Evolutionary conservation across 1,140 invertebrate genomes (phyloP).

Genomic region (Drosophila pseudoananassae): DNA sequence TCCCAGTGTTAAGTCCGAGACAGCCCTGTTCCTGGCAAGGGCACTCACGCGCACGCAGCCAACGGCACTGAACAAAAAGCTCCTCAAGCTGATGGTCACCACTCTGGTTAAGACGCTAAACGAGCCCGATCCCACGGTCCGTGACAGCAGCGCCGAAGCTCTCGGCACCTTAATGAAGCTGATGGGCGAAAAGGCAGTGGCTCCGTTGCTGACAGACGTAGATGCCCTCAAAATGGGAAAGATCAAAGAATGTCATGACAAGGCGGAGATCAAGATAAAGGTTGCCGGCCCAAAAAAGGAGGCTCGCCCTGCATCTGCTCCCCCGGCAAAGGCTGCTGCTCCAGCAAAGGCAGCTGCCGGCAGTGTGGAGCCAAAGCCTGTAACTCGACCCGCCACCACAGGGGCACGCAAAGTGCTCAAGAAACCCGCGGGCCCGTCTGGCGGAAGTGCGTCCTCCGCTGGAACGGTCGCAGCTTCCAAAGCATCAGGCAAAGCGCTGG

Average conservation of each 20-base stretch:
- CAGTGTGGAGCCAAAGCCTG: constrained; percentile 85
- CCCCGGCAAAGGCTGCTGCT: constrained; percentile 73
- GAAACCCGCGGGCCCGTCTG: constrained; percentile 38
- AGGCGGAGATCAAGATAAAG: constrained; percentile 93
- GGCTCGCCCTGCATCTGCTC: constrained; percentile 86
- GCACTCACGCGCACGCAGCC: constrained; percentile 93
- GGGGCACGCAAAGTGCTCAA: constrained; percentile 75
- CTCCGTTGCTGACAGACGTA: constrained; percentile 93
- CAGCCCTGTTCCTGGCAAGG: constrained; percentile 93
- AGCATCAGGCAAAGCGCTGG: constrained; percentile 78
- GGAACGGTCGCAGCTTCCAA: constrained; percentile 50
- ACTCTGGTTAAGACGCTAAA: constrained; percentile 94
- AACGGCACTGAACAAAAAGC: constrained; percentile 94
- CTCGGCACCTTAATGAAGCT: constrained; percentile 97
- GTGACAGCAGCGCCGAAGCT: constrained; percentile 94
- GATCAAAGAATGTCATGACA: constrained; percentile 97
- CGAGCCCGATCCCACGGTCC: constrained; percentile 90
- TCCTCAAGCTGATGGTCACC: constrained; percentile 93
- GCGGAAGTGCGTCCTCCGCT: constrained; percentile 23
- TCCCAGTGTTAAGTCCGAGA: constrained; percentile 96
- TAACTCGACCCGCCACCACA: constrained; percentile 85
- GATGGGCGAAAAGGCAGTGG: constrained; percentile 95
- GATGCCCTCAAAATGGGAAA: constrained; percentile 97
- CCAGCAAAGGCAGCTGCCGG: constrained; percentile 85
- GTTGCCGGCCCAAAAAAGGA: constrained; percentile 87